Conservation (phyloP, 2,113 vertebrate species). For the Cheirogaleus medius region DNA sequence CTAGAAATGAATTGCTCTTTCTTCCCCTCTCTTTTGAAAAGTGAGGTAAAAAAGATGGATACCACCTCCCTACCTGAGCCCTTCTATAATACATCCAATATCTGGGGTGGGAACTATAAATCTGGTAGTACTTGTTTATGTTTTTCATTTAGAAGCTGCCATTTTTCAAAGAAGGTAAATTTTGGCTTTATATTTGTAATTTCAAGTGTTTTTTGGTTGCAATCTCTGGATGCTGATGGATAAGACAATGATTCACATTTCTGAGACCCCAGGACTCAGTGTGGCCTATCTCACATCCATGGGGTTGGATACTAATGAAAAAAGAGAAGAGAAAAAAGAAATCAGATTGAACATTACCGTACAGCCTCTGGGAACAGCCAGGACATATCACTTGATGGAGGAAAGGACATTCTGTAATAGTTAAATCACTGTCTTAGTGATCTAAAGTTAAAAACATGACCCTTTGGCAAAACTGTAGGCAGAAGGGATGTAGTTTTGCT, state of each 20-base stretch:
- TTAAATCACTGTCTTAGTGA: background rate
- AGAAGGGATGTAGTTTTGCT: background rate
- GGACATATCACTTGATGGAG: background rate
- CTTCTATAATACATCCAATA: background rate
- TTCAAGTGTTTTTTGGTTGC: background rate
- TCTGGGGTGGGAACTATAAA: background rate
- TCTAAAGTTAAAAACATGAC: background rate
- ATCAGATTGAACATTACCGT: background rate
- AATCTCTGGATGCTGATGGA: background rate
- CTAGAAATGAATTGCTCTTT: background rate
- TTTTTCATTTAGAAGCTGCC: background rate
- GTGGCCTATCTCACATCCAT: background rate
- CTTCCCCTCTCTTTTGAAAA: background rate
- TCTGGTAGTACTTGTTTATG: background rate
- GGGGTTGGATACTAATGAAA: background rate
- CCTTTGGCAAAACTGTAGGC: background rate
- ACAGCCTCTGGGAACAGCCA: background rate
- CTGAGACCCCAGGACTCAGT: background rate
- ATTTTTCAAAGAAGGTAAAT: background rate
- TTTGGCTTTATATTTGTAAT: background rate
- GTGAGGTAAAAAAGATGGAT: background rate
- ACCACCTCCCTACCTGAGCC: background rate
- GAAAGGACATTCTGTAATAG: background rate
- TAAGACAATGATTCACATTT: background rate
- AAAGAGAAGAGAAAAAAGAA: background rate